Base-by-base conservation (phyloP, 53 echinoderm and acorn worm genomes). In the Echinometra lucunter region DNA sequence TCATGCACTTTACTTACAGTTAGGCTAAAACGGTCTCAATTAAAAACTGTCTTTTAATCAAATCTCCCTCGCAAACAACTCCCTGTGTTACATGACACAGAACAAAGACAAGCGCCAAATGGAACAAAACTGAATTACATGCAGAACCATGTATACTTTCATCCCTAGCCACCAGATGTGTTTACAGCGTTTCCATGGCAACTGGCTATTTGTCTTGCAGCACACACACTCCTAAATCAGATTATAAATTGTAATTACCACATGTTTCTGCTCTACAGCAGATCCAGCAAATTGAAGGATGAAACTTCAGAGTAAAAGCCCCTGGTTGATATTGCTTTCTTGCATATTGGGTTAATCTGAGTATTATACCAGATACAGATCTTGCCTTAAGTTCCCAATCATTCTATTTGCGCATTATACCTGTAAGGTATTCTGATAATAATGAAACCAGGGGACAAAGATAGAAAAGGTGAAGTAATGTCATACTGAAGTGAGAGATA, bases 161-260 rank as follows among this genome's bases (percentile, higher is more conserved):
- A 38, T 37, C 89, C 60, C 57, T 60, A 57, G 60, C 89, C 67
- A 69, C 75, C 94, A 83, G 83, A 94, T 94, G 94, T 94, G 94
- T 94, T 94, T 94, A 94, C 66, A 42, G 37, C 44, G 42, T 94
- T 66, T 4, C 85, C 85, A 94, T 94, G 66, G 37, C 94, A 94
- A 94, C 94, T 44, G 45, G 66, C 23, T 83, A 94, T 83, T 89
- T 89, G 45, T 91, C 91, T 66, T 91, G 45, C 45, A 66, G 66
- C 38, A 66, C 91, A 91, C 91, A 91, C 66, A 69, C 91, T 91
- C 45, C 66, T 69, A 91, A 91, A 91, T 91, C 91, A 66, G 91
- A 91, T 91, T 91, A 66, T 66, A 69, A 19, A 69, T 91, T 66
- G 91, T 66, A 91, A 91, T 91, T 66, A 91, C 70, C 91, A 91